Base-by-base conservation (phyloP, 2,113 vertebrate species). In the Microtus montanus region DNA sequence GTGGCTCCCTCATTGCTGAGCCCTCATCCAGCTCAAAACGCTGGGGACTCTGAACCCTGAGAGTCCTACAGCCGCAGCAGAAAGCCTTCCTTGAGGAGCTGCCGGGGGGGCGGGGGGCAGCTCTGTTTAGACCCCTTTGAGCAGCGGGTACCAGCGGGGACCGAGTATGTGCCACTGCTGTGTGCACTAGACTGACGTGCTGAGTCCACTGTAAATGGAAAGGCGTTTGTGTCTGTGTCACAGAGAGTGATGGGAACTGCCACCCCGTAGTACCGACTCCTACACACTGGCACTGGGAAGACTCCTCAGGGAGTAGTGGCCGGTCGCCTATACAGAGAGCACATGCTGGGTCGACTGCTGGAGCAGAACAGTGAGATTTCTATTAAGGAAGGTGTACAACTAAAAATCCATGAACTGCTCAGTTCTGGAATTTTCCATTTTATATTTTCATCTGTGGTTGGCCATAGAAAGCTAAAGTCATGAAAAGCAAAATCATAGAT, bases 341-440 rank as follows among this genome's bases (percentile, higher is more conserved):
- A 22, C 38, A 49, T 7, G 2, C 44, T 86, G 61, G 58, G 28
- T 61, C 41, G 19, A 54, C 58, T 24, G 22, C 20, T 75, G 11
- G 41, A 64, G 5, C 41, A 75, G 71, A 66, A 12, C 9, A 9
- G 7, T 47, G 58, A 63, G 15, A 64, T 49, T 85, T 85, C 44
- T 90, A 4, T 26, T 92, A 44, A n/a, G 35, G 10, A 77, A 77
- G 73, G 7, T 54, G 2, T 66, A 12, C n/a, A 66, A 78, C 64
- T 86, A 52, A 92, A 86, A 86, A 33, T 19, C 61, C 20, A 35
- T 44, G 61, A 77, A 47, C 71, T 68, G 28, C 33, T 86, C 44
- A 33, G 61, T 87, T 77, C 61, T 68, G 47, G n/a, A 92, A 87
- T 78, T 78, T 77, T 78, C 47, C 61, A 68, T 68, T 86, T 68